Evolutionary conservation across 92 coral and sea anemone genomes (phyloP).

Genomic region (Zoanthus solanderi): DNA sequence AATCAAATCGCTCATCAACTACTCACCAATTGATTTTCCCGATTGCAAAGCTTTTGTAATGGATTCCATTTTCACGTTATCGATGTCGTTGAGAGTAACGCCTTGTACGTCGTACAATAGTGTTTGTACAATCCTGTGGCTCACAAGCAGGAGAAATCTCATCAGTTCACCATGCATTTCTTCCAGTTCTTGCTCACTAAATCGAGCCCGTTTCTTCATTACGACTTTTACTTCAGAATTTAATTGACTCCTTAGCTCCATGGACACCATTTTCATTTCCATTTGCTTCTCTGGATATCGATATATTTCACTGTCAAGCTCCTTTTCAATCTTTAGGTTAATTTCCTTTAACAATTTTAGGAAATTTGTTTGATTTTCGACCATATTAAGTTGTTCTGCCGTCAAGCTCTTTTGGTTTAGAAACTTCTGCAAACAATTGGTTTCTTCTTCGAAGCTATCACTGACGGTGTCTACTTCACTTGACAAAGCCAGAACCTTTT

Average conservation of each 20-base stretch:
- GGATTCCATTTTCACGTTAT: constrained; percentile 1
- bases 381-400: constrained; percentile 67
- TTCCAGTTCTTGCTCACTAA: constrained; percentile 85
- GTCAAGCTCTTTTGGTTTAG: constrained; percentile 48
- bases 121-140: constrained; percentile 49
- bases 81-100: constrained; percentile 3
- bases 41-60: constrained; percentile 60
- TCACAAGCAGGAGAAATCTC: constrained; percentile 65
- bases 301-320: background rate
- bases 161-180: constrained; percentile 82
- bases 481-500: background rate
- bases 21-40: constrained; percentile 64
- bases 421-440: background rate
- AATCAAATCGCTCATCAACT: background rate
- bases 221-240: constrained; percentile 53
- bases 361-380: constrained; percentile 83
- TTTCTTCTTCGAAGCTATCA: constrained; percentile 40
- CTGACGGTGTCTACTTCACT: background rate
- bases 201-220: constrained; percentile 65
- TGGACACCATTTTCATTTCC: constrained; percentile 22
- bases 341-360: constrained; percentile 59
- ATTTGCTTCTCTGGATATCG: constrained; percentile 18
- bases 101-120: constrained; percentile 47
- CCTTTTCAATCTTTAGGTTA: constrained; percentile 9
- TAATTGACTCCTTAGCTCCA: constrained; percentile 29